phyloP scores from a whole-genome alignment of 1,140 invertebrate species.

The Drosophila insularis region DNA sequence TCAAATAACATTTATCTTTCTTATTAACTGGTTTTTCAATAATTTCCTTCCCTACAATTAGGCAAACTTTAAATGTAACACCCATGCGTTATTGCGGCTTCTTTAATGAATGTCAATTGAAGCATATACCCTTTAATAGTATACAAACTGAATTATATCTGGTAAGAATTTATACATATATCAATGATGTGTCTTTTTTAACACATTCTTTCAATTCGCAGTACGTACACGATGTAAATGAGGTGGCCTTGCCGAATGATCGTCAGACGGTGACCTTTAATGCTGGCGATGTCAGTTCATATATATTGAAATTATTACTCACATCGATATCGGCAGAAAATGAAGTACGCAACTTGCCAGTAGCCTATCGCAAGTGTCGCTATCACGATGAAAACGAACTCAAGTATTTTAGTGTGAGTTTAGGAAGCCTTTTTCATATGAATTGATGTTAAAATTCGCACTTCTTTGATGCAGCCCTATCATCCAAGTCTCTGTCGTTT shows the following conservation, averaged over 20 bases:
- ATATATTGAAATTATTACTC: conserved; percentile 48
- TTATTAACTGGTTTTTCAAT: too few species aligned
- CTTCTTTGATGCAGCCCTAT: conserved; percentile 47
- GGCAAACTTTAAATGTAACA: conserved; percentile 15
- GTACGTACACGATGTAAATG: conserved; percentile 70
- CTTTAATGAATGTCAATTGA: conserved; percentile 42
- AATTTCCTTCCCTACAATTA: background rate
- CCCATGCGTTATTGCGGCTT: conserved; percentile 31
- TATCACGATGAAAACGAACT: conserved; percentile 65
- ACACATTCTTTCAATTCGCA: background rate
- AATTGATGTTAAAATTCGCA: background rate
- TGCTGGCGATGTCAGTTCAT: conserved; percentile 40
- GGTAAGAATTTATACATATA: conserved; percentile 20
- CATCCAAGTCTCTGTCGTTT: conserved; percentile 66
- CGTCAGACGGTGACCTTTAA: conserved; percentile 42
- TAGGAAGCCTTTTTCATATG: too few species aligned
- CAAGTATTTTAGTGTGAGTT: conserved; percentile 52
- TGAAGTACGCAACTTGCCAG: conserved; percentile 63
- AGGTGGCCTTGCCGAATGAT: conserved; percentile 60
- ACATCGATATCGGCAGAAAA: conserved; percentile 53
- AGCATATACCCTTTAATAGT: conserved; percentile 38
- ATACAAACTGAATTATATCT: conserved; percentile 27
- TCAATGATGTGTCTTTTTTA: background rate
- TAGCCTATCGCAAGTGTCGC: conserved; percentile 75
- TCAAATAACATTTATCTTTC: too few species aligned